phyloP scores from a whole-genome alignment of 2,113 vertebrate species.

The Dissostichus mawsoni region DNA sequence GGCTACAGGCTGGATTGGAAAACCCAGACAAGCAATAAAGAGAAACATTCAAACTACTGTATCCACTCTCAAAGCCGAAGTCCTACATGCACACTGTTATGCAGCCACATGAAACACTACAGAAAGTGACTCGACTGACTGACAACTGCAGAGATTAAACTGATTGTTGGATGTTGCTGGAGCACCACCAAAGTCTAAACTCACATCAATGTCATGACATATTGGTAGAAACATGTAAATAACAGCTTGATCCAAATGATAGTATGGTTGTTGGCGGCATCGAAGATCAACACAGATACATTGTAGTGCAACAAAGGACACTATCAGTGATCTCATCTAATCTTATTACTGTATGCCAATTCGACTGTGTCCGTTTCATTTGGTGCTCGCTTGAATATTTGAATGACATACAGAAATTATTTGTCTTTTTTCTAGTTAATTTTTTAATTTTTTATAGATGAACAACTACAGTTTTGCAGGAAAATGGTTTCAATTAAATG shows the following conservation, averaged over 20 bases:
- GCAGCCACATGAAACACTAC: slow-evolving; percentile 34
- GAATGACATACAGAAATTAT: background rate
- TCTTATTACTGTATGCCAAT: slow-evolving; percentile 6
- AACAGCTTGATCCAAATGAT: slow-evolving; percentile 28
- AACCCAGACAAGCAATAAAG: slow-evolving; percentile 48
- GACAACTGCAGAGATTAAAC: slow-evolving; percentile 63
- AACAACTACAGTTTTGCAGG: background rate
- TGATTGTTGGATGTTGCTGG: slow-evolving; percentile 52
- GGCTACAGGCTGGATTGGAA: slow-evolving; percentile 52
- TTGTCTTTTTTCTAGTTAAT: background rate
- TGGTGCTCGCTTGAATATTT: background rate
- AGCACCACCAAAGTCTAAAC: slow-evolving; percentile 35
- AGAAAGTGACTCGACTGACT: slow-evolving; percentile 44
- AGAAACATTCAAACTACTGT: slow-evolving; percentile 40
- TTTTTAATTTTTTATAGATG: too few species aligned
- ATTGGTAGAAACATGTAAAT: slow-evolving; percentile 33
- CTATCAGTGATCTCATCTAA: slow-evolving; percentile 13
- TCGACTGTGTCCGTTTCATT: background rate
- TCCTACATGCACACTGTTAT: slow-evolving; percentile 35
- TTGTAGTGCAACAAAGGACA: background rate
- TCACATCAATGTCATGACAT: slow-evolving; percentile 11
- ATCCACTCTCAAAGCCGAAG: slow-evolving; percentile 28
- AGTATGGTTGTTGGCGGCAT: background rate
- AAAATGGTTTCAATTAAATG: too few species aligned
- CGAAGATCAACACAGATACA: slow-evolving; percentile 2